A percentile compares a stretch with the other conserved stretches of the same genome.
Evolutionary conservation across 1,140 invertebrate genomes (phyloP).

Genomic region (Oryctes rhinoceros): DNA sequence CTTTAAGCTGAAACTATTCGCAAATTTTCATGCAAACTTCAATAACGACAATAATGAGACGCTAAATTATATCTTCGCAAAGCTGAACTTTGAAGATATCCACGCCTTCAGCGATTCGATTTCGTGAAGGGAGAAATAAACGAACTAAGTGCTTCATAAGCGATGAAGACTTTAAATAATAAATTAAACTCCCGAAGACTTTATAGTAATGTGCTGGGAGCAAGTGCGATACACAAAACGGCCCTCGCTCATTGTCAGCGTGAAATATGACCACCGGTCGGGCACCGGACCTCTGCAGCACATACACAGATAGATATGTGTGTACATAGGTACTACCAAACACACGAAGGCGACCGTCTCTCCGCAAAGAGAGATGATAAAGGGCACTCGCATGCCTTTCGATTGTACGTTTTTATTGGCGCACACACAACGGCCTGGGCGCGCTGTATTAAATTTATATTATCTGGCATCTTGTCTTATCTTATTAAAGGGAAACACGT

Average conservation of each 20-base stretch:
- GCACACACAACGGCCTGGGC: slow-evolving; percentile 25
- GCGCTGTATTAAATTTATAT: slow-evolving; percentile 57
- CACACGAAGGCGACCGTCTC: background rate
- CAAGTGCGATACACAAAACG: slow-evolving; percentile 25
- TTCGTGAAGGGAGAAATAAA: no score
- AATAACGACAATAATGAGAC: no score
- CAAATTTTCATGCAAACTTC: no score
- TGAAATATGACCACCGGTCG: slow-evolving; percentile 23
- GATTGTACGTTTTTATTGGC: slow-evolving; percentile 37
- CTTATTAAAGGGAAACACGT: slow-evolving; percentile 55
- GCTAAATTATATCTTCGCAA: no score
- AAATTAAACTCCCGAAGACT: slow-evolving; percentile 20
- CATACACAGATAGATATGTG: background rate
- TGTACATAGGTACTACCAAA: no score
- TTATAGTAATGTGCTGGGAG: slow-evolving; percentile 2
- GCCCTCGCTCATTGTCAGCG: slow-evolving; percentile 15
- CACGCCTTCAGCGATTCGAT: no score
- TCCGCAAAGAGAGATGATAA: slow-evolving; percentile 24
- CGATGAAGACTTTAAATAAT: background rate
- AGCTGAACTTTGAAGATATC: no score
- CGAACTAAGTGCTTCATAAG: background rate
- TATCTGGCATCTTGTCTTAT: slow-evolving; percentile 59
- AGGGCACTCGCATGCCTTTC: slow-evolving; percentile 33
- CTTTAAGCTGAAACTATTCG: no score
- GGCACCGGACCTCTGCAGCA: background rate